phyloP scores from a whole-genome alignment of 1,140 invertebrate genomes.

The Rhagoletis pomonella region DNA sequence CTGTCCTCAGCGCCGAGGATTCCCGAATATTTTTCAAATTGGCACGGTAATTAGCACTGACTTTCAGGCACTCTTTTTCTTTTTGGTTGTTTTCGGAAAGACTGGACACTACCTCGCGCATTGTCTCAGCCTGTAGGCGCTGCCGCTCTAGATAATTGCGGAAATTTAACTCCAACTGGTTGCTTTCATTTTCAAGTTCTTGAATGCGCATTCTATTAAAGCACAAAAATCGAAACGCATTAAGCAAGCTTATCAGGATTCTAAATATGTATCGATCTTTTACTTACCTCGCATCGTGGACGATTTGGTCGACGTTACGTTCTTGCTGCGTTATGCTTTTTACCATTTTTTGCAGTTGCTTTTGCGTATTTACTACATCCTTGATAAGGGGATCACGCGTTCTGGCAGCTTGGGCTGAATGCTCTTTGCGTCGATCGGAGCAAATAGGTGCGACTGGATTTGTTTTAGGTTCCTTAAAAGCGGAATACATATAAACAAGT shows the following conservation, averaged over 20 bases:
- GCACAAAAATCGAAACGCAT: constrained; percentile 12
- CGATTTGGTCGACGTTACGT: constrained; percentile 57
- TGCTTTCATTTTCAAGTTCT: constrained; percentile 69
- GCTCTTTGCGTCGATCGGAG: background rate
- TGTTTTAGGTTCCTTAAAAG: background rate
- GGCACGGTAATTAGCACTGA: background rate
- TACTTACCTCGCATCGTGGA: constrained; percentile 58
- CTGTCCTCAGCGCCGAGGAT: background rate
- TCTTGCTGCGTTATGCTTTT: constrained; percentile 52
- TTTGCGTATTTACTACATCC: constrained; percentile 33
- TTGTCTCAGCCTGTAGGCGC: constrained; percentile 56
- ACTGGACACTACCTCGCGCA: constrained; percentile 32
- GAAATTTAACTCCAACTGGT: constrained; percentile 68
- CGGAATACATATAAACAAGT: no score
- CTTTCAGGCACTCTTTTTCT: background rate
- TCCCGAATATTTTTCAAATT: background rate
- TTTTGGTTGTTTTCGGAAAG: constrained; percentile 33
- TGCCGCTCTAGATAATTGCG: constrained; percentile 64
- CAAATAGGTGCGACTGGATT: background rate
- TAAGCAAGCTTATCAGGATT: background rate
- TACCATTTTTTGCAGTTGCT: constrained; percentile 50
- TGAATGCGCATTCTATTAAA: constrained; percentile 64
- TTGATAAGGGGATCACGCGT: background rate
- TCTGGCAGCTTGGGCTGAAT: background rate
- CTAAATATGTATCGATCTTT: background rate